These are phyloP conservation scores for Andrena marginata DNA, from an alignment of 2,888 invertebrate species.

Conservation along the genomic window DNA sequence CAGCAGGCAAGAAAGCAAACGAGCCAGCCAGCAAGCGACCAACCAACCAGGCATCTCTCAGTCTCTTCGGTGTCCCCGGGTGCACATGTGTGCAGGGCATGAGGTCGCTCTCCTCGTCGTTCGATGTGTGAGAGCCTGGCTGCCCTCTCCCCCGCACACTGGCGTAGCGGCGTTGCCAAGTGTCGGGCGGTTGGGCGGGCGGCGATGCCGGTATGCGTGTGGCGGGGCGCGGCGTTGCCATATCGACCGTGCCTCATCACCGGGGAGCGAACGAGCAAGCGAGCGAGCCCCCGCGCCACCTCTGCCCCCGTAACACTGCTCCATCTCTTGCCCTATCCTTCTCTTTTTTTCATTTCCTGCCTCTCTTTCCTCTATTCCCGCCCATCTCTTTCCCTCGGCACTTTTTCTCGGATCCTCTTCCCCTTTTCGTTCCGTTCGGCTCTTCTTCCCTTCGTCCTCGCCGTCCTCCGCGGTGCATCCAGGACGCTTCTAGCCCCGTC, in stretches of 20 bases:
- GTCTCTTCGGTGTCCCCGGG: slow-evolving; percentile 71
- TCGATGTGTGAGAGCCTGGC: slow-evolving; percentile 68
- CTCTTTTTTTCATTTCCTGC: slow-evolving; percentile 39
- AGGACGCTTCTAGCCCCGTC: background rate
- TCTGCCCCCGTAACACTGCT: background rate
- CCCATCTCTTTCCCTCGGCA: background rate
- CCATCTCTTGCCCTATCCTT: slow-evolving; percentile 23
- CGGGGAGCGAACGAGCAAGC: slow-evolving; percentile 58
- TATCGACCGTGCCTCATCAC: slow-evolving; percentile 82
- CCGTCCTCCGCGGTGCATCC: background rate
- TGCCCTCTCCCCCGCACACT: slow-evolving; percentile 61
- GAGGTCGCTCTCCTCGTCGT: slow-evolving; percentile 77
- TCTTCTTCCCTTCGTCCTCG: background rate
- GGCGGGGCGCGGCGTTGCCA: slow-evolving; percentile 83
- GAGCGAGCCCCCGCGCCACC: slow-evolving; percentile 25
- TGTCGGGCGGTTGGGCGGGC: slow-evolving; percentile 56
- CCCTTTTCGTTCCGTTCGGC: background rate
- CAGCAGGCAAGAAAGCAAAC: slow-evolving; percentile 33
- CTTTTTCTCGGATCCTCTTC: slow-evolving; percentile 11
- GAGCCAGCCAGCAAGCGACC: slow-evolving; percentile 28
- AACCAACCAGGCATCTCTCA: slow-evolving; percentile 60
- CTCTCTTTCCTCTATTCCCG: slow-evolving; percentile 3
- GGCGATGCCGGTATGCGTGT: slow-evolving; percentile 75
- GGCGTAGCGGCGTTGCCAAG: slow-evolving; percentile 68
- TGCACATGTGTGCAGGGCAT: slow-evolving; percentile 73